phyloP scores from a whole-genome alignment of 2,797 vertebrate genomes.

The Halcyon smyrnensis region DNA sequence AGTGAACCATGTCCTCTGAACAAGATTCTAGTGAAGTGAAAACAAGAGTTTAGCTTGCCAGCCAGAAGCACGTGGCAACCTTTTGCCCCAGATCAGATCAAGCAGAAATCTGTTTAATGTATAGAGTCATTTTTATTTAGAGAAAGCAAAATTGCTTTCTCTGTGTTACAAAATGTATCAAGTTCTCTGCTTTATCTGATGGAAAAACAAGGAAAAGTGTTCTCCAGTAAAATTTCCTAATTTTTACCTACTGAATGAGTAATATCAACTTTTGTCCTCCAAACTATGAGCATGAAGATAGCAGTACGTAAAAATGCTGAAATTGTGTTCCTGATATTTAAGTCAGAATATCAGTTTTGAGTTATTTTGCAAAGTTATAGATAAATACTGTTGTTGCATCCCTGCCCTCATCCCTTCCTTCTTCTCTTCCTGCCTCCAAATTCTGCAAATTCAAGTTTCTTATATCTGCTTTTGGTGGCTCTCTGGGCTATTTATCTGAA shows the following conservation, averaged over 20 bases:
- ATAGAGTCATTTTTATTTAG: not conserved
- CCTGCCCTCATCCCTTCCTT: not conserved
- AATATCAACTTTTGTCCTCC: not conserved
- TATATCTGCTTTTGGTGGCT: not conserved
- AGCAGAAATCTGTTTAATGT: not conserved
- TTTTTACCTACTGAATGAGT: not conserved
- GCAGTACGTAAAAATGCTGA: not conserved
- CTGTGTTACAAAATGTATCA: not conserved
- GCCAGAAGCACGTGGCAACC: not conserved
- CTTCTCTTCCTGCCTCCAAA: not conserved
- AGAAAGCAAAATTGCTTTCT: not conserved
- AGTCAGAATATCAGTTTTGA: not conserved
- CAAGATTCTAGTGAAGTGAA: not conserved
- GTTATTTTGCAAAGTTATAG: not conserved
- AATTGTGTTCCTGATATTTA: not conserved
- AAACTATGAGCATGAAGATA: not conserved
- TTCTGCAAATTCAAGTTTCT: not conserved
- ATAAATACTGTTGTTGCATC: not conserved
- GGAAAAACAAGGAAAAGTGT: not conserved
- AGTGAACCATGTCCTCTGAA: not conserved
- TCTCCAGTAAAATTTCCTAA: not conserved
- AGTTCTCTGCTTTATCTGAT: not conserved
- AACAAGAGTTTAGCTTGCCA: slow-evolving; percentile 11
- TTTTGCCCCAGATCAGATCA: slow-evolving; percentile 25
- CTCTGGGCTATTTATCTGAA: not conserved